phyloP scores from a whole-genome alignment of 2,797 vertebrate genomes.

The Melanotaenia maccullochi region DNA sequence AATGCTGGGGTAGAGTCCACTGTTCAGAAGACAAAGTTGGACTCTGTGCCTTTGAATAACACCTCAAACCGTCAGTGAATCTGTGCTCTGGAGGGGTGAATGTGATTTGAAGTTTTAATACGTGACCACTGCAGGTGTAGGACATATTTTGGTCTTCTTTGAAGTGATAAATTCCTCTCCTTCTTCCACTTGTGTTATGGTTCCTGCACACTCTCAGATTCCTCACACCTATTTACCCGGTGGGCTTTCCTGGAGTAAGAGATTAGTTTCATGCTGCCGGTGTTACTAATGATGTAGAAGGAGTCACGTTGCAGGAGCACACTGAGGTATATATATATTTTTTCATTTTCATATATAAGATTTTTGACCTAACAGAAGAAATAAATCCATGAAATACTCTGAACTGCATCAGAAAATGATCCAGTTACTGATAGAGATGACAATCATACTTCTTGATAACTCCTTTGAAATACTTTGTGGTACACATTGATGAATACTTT shows the following conservation, averaged over 20 bases:
- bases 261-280: slow-evolving; percentile 73
- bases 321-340: slow-evolving; percentile 12
- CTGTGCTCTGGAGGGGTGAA: slow-evolving; percentile 43
- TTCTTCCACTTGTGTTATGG: slow-evolving; percentile 56
- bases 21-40: slow-evolving; percentile 24
- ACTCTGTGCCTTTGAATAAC: slow-evolving; percentile 56
- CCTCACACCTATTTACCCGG: slow-evolving; percentile 54
- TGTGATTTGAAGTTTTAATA: slow-evolving; percentile 66
- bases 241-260: slow-evolving; percentile 66
- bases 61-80: slow-evolving; percentile 52
- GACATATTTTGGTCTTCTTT: slow-evolving; percentile 67
- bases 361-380: slow-evolving; percentile 2
- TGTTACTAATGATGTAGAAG: slow-evolving; percentile 73
- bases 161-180: slow-evolving; percentile 70
- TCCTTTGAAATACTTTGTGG: too few relatives aligned
- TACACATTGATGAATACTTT: not conserved
- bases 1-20: not conserved
- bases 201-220: slow-evolving; percentile 52
- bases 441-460: not conserved
- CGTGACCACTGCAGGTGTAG: slow-evolving; percentile 67
- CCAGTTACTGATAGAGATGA: not conserved
- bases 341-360: slow-evolving; percentile 8
- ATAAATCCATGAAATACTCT: slow-evolving; percentile 2
- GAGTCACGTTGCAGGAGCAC: slow-evolving; percentile 62
- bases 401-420: slow-evolving; percentile 4